Evolutionary conservation across 1,140 invertebrate genomes (phyloP).

Genomic region (Battus philenor): DNA sequence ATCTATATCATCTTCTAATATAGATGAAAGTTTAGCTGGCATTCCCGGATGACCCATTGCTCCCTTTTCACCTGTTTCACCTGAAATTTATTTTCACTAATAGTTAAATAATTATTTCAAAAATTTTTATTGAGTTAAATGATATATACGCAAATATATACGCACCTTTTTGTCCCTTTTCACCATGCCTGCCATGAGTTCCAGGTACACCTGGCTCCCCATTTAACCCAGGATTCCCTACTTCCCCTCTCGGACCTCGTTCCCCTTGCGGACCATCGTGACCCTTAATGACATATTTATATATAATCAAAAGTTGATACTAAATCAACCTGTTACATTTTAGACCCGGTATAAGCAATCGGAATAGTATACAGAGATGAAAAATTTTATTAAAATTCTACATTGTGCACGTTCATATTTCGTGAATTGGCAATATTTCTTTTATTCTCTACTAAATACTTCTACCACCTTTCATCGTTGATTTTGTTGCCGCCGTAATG

Average conservation of each 20-base stretch:
- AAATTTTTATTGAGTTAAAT: constrained; percentile 3
- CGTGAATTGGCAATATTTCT: no score
- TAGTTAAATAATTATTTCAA: background rate
- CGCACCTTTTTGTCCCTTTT: constrained; percentile 37
- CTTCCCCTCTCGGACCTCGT: constrained; percentile 27
- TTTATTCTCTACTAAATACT: no score
- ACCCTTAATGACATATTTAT: no score
- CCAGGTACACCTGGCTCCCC: constrained; percentile 32
- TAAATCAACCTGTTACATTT: no score
- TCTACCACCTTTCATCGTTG: no score
- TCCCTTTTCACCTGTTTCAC: constrained; percentile 43
- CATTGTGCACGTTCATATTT: no score
- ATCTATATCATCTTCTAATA: constrained; percentile 38
- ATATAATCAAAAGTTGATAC: no score
- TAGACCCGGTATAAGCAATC: no score
- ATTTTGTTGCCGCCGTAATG: no score
- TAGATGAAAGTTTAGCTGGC: constrained; percentile 41
- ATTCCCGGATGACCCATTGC: constrained; percentile 33
- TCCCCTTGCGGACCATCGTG: constrained; percentile 22
- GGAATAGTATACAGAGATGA: no score
- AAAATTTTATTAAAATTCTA: no score
- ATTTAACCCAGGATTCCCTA: constrained; percentile 22
- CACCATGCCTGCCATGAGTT: constrained; percentile 30
- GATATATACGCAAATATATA: background rate
- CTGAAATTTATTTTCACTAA: no score